A percentile compares a stretch with the other conserved stretches of the same genome.
These are phyloP conservation scores for Eulemur coronatus DNA, from an alignment of 2,797 vertebrate genomes.

Conservation along the genomic window DNA sequence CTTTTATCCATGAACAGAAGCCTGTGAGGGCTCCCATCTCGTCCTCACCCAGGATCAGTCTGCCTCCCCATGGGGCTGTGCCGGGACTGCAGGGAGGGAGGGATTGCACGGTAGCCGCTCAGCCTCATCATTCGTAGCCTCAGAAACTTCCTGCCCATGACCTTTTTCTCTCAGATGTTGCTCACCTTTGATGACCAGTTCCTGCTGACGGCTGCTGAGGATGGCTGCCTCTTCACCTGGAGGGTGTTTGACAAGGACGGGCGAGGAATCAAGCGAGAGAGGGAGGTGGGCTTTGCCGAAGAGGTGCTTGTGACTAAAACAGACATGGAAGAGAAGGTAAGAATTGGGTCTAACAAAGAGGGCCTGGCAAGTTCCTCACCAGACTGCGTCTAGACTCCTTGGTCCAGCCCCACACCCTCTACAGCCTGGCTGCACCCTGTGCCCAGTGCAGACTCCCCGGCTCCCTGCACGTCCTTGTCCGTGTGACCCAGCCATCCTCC, in stretches of 20 bases:
- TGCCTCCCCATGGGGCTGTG: neutral
- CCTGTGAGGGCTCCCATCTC: neutral
- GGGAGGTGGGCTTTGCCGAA: constrained; percentile 89
- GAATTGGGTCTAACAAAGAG: neutral
- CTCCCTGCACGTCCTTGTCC: neutral
- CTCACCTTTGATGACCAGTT: constrained; percentile 93
- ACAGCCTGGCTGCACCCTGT: neutral
- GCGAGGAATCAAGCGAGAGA: constrained; percentile 86
- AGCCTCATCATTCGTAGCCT: neutral
- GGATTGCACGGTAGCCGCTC: neutral
- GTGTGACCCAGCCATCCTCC: neutral
- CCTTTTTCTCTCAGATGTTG: constrained; percentile 86
- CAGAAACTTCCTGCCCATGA: neutral
- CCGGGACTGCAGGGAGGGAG: fast-evolving
- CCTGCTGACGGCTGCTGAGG: constrained; percentile 91
- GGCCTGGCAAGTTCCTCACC: neutral
- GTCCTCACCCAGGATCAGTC: neutral
- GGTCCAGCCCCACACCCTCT: fast-evolving
- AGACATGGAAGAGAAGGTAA: constrained; percentile 95
- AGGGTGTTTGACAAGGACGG: constrained; percentile 92
- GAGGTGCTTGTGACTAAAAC: constrained; percentile 95
- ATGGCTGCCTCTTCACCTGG: constrained; percentile 93
- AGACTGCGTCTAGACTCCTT: neutral
- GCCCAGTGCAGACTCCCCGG: neutral
- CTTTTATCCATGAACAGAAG: neutral